Evolutionary conservation across 2,888 invertebrate genomes (phyloP), one percentile per base, ranked within the genome.

Genomic region (Drosophila yooni): DNA sequence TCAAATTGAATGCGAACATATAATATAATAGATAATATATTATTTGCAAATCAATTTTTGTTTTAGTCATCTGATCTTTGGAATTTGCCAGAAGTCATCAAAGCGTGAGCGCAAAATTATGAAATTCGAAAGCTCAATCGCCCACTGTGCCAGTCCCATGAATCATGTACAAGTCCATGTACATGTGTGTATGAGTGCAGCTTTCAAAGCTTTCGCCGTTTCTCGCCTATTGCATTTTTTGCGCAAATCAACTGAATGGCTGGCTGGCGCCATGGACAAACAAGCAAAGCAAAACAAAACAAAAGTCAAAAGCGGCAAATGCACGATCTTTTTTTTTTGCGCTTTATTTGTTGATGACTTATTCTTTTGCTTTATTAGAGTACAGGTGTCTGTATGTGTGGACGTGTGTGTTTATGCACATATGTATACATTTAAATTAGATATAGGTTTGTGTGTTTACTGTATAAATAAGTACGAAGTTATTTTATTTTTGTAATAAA

Each of bases 61-160:
- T 36, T 27, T 38, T 38, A 27, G 36, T 38, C 38, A 21, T 29
- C 7, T 59, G 58, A 70, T 70, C 51, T 56, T 57, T 57, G 3
- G 13, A 38, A 25, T 43, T 56, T 25, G 31, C 13, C 2, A 29
- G 31, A 21, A 54, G 13, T 65, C 59, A 27, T 38, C n/a, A 13
- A 34, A 36, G 15, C 53, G 15, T 31, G 25, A 25, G 36, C 40
- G 21, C 27, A 29, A 56, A 36, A 25, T 65, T 34, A 61, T 65
- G 68, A 76, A 67, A 76, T 78, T 48, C 34, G 11, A 52, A 70
- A 72, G 72, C 78, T 72, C 60, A 40, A 10, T 27, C 67, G 50
- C 48, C 60, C 48, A 57, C 52, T 64, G 66, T 48, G 38, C 48
- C 40, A 50, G 18, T 11, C 40, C 40, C 15, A 34, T 46, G 46